Base-by-base conservation (phyloP, 92 coral and sea anemone species). In the Parazoanthus atlanticus region DNA sequence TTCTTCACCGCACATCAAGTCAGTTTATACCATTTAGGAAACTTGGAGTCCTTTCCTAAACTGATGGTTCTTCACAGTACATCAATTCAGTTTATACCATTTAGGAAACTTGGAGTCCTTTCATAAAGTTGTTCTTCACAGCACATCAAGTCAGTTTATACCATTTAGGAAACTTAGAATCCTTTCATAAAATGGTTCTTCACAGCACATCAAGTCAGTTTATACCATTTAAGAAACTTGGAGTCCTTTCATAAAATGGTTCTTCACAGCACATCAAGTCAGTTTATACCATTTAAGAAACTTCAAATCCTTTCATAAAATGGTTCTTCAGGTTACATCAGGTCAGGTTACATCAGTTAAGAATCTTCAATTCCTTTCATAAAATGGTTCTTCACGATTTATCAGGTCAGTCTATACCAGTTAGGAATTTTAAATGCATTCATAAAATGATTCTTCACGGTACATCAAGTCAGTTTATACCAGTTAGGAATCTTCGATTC, bases 281-380 rank as follows among this genome's bases (percentile, higher is more conserved):
- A 58, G 92, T 82, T 10, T 23, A 19, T 9, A 34, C 3, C 34
- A 26, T 1, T 43, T 10, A 15, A 3, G 3, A 52, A 15, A 12
- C 58, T 52, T 12, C 0, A 3, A 52, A 2, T 52, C 96, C 98
- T 5, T 85, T 94, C 28, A 86, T 95, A 65, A 96, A 98, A 56
- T 98, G 99, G 77, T 86, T 71, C 67, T 93, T 96, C 25, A 94
- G 92, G 0, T 93, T 92, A 61, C 90, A 95, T 74, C 98, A 95
- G 66, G 98, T 13, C 19, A 52, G 19, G 12, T 52, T 52, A 15
- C 12, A 52, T 11, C 17, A 29, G 17, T 52, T 52, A 13, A 4
- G 4, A 52, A 52, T 52, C 58, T 52, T 52, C 19, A 19, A 52
- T 13, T 52, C 58, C 58, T 52, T 52, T 52, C 19, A 15, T 52